Conservation (phyloP, 2,113 vertebrate species). For the Cavia aperea region DNA sequence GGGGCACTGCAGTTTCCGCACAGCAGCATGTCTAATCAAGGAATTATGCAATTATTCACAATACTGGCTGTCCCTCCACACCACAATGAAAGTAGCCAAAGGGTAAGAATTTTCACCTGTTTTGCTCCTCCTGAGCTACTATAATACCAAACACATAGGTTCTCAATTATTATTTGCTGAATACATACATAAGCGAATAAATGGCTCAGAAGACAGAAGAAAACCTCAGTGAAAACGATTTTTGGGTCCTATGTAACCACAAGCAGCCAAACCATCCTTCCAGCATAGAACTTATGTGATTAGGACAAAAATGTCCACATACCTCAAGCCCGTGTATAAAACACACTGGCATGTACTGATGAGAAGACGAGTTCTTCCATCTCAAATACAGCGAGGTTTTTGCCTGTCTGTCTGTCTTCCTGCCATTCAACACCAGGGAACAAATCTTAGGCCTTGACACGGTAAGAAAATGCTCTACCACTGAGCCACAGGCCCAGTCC, state of each 20-base stretch:
- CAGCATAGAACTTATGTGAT: background rate
- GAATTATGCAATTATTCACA: background rate
- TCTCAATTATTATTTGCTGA: background rate
- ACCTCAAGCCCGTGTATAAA: background rate
- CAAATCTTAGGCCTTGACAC: too few relatives aligned
- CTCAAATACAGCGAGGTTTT: background rate
- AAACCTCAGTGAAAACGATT: background rate
- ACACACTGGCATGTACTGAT: background rate
- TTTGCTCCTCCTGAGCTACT: background rate
- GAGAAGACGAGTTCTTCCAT: background rate
- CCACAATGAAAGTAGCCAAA: background rate
- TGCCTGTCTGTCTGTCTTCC: too few relatives aligned
- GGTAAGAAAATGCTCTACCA: background rate
- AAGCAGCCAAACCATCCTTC: background rate
- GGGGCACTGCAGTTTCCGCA: background rate
- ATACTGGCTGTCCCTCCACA: background rate
- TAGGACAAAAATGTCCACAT: background rate
- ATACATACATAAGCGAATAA: conserved; percentile 5
- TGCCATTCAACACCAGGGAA: background rate
- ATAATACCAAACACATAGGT: background rate
- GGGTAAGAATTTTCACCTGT: conserved; percentile 8
- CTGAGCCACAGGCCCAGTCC: background rate
- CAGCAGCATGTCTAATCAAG: background rate
- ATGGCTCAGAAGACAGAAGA: background rate
- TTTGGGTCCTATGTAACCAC: background rate